These are phyloP conservation scores for Lepus europaeus DNA, from an alignment of 2,113 vertebrate species.

Conservation along the genomic window DNA sequence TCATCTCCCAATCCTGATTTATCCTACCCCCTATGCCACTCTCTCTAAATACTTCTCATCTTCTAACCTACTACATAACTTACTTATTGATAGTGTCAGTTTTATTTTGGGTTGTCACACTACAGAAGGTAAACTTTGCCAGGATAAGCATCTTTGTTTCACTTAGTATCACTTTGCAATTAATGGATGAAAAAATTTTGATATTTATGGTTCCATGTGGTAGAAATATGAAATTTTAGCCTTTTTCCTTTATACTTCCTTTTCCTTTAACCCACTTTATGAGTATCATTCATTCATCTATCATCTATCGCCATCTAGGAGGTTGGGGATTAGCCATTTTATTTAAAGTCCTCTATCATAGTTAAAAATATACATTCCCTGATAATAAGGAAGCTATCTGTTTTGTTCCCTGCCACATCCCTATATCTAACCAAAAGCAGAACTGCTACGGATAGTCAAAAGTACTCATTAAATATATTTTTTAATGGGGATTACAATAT, in stretches of 20 bases:
- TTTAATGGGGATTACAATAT: not conserved
- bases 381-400: not conserved
- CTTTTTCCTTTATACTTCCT: not conserved
- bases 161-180: not conserved
- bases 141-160: not conserved
- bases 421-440: not conserved
- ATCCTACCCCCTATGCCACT: too few relatives aligned
- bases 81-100: not conserved
- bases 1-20: not conserved
- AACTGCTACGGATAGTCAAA: not conserved
- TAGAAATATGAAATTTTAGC: not conserved
- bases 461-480: not conserved
- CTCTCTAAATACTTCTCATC: not conserved
- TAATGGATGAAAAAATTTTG: not conserved
- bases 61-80: not conserved
- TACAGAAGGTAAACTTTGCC: not conserved
- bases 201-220: not conserved
- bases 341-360: not conserved
- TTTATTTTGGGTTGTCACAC: slow-evolving; percentile 2
- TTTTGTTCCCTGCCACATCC: not conserved
- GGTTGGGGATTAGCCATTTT: not conserved
- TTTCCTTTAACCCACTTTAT: not conserved
- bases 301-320: not conserved
- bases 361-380: not conserved
- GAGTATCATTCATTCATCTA: not conserved